phyloP scores from a whole-genome alignment of 1,140 invertebrate genomes.

The Tribolium madens region DNA sequence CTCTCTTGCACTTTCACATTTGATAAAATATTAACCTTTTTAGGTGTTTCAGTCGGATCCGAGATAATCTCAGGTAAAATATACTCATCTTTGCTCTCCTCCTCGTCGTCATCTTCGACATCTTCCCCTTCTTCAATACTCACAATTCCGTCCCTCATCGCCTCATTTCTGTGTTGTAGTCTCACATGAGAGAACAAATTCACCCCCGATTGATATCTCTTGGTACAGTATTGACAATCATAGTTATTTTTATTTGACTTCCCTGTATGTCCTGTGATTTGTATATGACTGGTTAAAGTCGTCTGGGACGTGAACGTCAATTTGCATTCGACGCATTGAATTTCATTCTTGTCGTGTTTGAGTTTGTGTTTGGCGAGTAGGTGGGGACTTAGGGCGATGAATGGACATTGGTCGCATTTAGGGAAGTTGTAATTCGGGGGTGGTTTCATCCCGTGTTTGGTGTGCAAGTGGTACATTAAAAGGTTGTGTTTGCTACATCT shows the following conservation, averaged over 20 bases:
- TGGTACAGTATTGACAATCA: slow-evolving; percentile 78
- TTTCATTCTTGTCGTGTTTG: slow-evolving; percentile 67
- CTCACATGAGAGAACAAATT: slow-evolving; percentile 78
- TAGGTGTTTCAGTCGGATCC: slow-evolving; percentile 18
- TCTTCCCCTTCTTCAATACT: slow-evolving; percentile 71
- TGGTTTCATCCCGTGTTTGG: slow-evolving; percentile 81
- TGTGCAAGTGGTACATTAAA: slow-evolving; percentile 83
- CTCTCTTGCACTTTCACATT: slow-evolving; percentile 56
- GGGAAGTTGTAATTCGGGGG: slow-evolving; percentile 78
- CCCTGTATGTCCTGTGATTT: slow-evolving; percentile 70
- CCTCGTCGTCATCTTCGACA: slow-evolving; percentile 62
- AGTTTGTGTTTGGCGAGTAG: slow-evolving; percentile 70
- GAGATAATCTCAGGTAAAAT: slow-evolving; percentile 31
- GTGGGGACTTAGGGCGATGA: slow-evolving; percentile 70
- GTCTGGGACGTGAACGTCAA: slow-evolving; percentile 67
- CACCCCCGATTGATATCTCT: slow-evolving; percentile 70
- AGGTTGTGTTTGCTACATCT: slow-evolving; percentile 81
- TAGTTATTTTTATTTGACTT: slow-evolving; percentile 63
- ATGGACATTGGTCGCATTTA: slow-evolving; percentile 82
- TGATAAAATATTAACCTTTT: slow-evolving; percentile 58
- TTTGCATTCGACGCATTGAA: slow-evolving; percentile 69
- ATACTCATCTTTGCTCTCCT: slow-evolving; percentile 59
- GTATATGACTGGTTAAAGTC: slow-evolving; percentile 69
- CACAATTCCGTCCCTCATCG: slow-evolving; percentile 71
- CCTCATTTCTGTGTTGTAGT: slow-evolving; percentile 72